Base-by-base conservation (phyloP, 2,797 vertebrate species). In the Gadopsis marmoratus region DNA sequence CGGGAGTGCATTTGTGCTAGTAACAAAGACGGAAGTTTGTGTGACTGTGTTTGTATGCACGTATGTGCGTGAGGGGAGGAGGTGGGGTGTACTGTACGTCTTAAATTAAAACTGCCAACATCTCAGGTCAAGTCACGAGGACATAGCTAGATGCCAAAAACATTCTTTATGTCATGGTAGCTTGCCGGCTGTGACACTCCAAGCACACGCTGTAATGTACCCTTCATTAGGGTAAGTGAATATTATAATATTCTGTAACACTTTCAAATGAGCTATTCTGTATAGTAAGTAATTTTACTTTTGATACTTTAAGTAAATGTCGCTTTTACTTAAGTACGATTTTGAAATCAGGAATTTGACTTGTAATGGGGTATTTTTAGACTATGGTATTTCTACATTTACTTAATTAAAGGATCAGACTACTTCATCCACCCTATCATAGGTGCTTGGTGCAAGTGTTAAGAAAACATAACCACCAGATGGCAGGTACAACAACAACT, bases 1-100 rank as follows among this genome's bases (percentile, higher is more conserved):
- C 39, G 58, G 1, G 45, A 69, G 61, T 21, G 17, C 10, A 53
- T 33, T 47, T 66, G 70, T 64, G 35, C 62, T 50, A 33, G 53
- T 45, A 23, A 64, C 53, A 67, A 23, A 50, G n/a, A 29, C 29
- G 48, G 11, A 47, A 0, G 56, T 75, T 55, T 73, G 33, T 51
- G 62, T 64, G 29, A 11, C 16, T 41, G 37, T 35, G 47, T 65
- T 58, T 55, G 14, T 8, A 14, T 7, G 26, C 8, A 47, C 43
- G 4, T 8, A n/a, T n/a, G 17, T 54, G 53, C 48, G 43, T 54
- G 19, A 48, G 8, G 7, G 7, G 17, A 21, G 19, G 47, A 8
- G 47, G 19, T 48, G 19, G 47, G 26, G 9, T 19, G 2, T 55
- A 13, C 2, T 39, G 5, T 54, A 41, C 35, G 19, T 51, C 29